phyloP scores from a whole-genome alignment of 2,113 vertebrate genomes.

The Drymodes brunneopygia region DNA sequence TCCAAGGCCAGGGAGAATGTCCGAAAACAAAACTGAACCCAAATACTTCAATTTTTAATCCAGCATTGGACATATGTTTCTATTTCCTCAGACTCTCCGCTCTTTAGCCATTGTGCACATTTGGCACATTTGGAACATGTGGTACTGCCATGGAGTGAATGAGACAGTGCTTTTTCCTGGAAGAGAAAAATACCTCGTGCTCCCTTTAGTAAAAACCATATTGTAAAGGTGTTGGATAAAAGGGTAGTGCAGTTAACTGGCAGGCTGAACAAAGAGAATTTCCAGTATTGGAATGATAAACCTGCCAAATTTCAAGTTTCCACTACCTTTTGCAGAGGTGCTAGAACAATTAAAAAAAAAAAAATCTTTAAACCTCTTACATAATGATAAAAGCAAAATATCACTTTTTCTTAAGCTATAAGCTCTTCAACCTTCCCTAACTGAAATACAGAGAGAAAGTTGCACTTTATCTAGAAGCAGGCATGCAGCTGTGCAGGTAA shows the following conservation, averaged over 20 bases:
- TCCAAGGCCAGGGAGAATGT: background rate
- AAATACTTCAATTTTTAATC: background rate
- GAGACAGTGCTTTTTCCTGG: background rate
- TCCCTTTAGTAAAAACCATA: background rate
- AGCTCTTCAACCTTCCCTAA: background rate
- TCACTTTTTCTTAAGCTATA: background rate
- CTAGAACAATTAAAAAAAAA: background rate
- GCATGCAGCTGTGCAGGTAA: background rate
- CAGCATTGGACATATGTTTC: background rate
- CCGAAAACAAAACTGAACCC: background rate
- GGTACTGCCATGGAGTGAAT: background rate
- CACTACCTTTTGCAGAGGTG: background rate
- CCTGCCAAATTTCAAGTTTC: background rate
- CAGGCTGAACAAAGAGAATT: background rate
- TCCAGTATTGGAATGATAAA: background rate
- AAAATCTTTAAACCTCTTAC: background rate
- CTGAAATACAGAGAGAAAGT: background rate
- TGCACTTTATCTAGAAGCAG: background rate
- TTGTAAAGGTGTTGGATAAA: background rate
- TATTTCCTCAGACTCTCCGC: background rate
- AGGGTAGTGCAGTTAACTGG: background rate
- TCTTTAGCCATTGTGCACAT: background rate
- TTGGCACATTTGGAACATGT: background rate
- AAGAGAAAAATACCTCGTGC: background rate
- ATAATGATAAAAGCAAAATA: background rate